These are phyloP conservation scores for Pardosa pseudoannulata DNA, from an alignment of 2,888 invertebrate species.

Conservation along the genomic window DNA sequence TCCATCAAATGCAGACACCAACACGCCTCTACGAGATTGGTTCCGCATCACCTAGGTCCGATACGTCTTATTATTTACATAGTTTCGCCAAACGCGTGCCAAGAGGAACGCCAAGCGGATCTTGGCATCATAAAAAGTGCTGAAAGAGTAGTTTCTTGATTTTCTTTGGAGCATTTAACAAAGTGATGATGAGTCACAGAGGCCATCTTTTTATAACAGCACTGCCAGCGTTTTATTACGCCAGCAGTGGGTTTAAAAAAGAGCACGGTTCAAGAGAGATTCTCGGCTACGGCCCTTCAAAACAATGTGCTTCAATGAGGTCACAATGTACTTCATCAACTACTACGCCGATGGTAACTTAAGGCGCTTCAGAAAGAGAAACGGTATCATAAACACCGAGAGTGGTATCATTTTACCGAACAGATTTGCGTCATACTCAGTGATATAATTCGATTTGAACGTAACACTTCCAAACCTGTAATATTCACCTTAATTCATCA, in stretches of 20 bases:
- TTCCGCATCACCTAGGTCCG: background rate
- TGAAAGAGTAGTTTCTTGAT: conserved; percentile 28
- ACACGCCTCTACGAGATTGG: background rate
- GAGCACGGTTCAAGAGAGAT: too few species aligned
- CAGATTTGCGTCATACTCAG: too few species aligned
- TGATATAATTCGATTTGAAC: too few species aligned
- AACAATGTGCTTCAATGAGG: too few species aligned
- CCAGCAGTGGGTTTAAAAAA: background rate
- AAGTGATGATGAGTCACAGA: conserved; percentile 52
- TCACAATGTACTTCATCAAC: too few species aligned
- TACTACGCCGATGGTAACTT: too few species aligned
- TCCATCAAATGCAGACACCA: background rate
- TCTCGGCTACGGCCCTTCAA: too few species aligned
- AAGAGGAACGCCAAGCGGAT: background rate
- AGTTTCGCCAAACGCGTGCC: background rate
- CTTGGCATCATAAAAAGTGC: conserved; percentile 27
- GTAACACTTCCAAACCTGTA: too few species aligned
- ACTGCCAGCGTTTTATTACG: background rate
- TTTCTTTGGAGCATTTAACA: conserved; percentile 16
- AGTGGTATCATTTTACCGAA: too few species aligned
- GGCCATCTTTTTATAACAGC: conserved; percentile 19
- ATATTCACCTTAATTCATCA: too few species aligned
- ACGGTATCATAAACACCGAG: too few species aligned
- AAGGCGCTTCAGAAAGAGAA: too few species aligned
- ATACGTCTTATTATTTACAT: conserved; percentile 1